A percentile compares a stretch with the other conserved stretches of the same genome.
phyloP scores from a whole-genome alignment of 2,888 invertebrate species.

The Gerris lacustris region DNA sequence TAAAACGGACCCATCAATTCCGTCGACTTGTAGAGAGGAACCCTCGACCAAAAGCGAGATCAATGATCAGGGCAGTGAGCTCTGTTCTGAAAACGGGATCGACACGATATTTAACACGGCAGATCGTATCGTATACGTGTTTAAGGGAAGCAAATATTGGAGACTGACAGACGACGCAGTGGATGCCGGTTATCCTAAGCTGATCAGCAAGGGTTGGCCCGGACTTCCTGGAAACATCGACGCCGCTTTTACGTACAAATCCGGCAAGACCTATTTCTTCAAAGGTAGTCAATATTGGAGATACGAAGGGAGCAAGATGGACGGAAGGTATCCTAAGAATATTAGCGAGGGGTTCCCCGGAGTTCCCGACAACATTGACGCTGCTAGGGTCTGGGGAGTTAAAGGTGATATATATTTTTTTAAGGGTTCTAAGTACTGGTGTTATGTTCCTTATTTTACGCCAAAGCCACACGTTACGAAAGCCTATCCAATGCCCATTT shows the following conservation, averaged over 20 bases:
- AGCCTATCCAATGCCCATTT: conserved; percentile 74
- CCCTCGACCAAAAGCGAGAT: no score
- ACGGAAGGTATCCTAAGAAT: conserved; percentile 79
- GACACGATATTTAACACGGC: conserved; percentile 85
- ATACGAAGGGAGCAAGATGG: conserved; percentile 68
- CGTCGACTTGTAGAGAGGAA: no score
- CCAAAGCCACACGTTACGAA: conserved; percentile 74
- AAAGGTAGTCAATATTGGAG: conserved; percentile 86
- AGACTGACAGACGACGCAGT: conserved; percentile 70
- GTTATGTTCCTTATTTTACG: conserved; percentile 79
- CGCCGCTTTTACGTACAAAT: conserved; percentile 88
- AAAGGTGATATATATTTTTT: conserved; percentile 96
- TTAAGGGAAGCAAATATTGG: conserved; percentile 69
- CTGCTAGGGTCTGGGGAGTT: conserved; percentile 92
- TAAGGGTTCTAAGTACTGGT: conserved; percentile 52
- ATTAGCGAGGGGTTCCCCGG: conserved; percentile 90
- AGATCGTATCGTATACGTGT: conserved; percentile 74
- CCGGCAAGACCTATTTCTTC: conserved; percentile 97
- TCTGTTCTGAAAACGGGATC: conserved; percentile 69
- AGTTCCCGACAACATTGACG: conserved; percentile 84
- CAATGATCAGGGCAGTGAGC: conserved; percentile 49
- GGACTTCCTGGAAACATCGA: conserved; percentile 78
- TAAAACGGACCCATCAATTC: no score
- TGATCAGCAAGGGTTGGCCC: conserved; percentile 70
- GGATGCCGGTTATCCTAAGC: conserved; percentile 82